Evolutionary conservation across 2,113 vertebrate species (phyloP).

Genomic region (Petrocephalus zakoni): DNA sequence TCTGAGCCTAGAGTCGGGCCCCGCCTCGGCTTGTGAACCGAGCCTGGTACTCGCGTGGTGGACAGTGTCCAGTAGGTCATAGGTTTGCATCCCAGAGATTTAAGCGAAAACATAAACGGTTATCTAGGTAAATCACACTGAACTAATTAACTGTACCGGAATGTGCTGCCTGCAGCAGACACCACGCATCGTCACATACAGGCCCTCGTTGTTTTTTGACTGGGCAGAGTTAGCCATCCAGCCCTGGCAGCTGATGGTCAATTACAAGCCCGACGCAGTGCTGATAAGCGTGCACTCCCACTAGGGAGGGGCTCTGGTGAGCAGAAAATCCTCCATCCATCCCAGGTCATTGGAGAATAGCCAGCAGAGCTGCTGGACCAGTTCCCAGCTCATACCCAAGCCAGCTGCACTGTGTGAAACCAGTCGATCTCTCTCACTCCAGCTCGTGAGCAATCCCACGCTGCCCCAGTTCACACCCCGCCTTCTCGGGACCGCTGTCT

Average conservation of each 20-base stretch:
- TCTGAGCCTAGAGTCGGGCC: neutral
- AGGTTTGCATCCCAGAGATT: neutral
- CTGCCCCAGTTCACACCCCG: neutral
- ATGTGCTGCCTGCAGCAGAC: neutral
- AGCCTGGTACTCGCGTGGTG: neutral
- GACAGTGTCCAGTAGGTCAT: neutral
- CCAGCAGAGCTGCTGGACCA: conserved; percentile 40
- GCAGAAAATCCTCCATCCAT: conserved; percentile 42
- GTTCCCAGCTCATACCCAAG: conserved; percentile 38
- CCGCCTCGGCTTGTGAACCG: neutral
- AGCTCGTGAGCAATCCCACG: neutral
- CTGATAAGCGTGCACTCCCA: conserved; percentile 39
- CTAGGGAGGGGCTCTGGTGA: conserved; percentile 40
- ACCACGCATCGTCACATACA: neutral
- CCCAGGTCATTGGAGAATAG: conserved; percentile 43
- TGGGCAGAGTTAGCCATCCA: conserved; percentile 39
- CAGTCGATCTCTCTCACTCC: conserved; percentile 24
- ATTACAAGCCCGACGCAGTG: conserved; percentile 39
- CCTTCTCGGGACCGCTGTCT: conserved; percentile 6
- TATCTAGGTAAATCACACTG: neutral
- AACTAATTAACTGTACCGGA: neutral
- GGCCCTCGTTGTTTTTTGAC: conserved; percentile 30
- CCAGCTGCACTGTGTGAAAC: conserved; percentile 35
- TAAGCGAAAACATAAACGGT: neutral
- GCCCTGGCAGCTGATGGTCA: conserved; percentile 43